A percentile compares a stretch with the other conserved stretches of the same genome.
phyloP scores from a whole-genome alignment of 2,888 invertebrate species.

The Drosophila leonis region DNA sequence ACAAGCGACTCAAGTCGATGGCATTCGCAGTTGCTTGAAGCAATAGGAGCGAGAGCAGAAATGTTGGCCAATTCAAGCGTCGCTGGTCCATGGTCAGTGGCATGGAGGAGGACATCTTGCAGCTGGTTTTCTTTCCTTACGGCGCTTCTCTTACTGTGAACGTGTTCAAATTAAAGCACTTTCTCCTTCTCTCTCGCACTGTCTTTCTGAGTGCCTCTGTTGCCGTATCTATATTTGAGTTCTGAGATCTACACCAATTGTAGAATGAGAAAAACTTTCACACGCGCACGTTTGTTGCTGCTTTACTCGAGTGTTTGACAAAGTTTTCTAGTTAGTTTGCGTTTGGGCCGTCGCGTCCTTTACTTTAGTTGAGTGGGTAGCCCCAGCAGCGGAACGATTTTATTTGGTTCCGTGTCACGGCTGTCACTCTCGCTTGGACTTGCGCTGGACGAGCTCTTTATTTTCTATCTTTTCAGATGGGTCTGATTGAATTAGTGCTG shows the following conservation, averaged over 20 bases:
- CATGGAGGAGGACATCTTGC: conserved; percentile 60
- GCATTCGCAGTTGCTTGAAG: conserved; percentile 86
- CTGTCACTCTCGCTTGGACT: conserved; percentile 26
- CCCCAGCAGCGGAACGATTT: conserved; percentile 10
- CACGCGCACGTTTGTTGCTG: conserved; percentile 63
- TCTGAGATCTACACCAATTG: conserved; percentile 15
- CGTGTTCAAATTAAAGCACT: conserved; percentile 61
- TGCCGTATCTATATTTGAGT: conserved; percentile 15
- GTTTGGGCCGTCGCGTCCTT: conserved; percentile 16
- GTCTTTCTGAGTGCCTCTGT: neutral
- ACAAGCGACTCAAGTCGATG: conserved; percentile 92
- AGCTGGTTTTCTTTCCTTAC: conserved; percentile 10
- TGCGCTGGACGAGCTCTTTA: conserved; percentile 10
- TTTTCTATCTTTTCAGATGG: neutral
- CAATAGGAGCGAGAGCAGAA: conserved; percentile 88
- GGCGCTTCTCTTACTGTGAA: conserved; percentile 16
- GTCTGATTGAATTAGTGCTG: conserved; percentile 59
- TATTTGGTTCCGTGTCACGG: conserved; percentile 16
- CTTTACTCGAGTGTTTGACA: conserved; percentile 63
- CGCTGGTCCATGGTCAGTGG: conserved; percentile 69
- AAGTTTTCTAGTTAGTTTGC: conserved; percentile 55
- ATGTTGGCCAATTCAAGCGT: conserved; percentile 86
- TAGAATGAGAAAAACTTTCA: conserved; percentile 51
- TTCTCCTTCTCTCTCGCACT: conserved; percentile 11
- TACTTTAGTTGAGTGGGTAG: neutral